These are phyloP conservation scores for Raja brachyura DNA, from an alignment of 2,113 vertebrate species.

Conservation along the genomic window DNA sequence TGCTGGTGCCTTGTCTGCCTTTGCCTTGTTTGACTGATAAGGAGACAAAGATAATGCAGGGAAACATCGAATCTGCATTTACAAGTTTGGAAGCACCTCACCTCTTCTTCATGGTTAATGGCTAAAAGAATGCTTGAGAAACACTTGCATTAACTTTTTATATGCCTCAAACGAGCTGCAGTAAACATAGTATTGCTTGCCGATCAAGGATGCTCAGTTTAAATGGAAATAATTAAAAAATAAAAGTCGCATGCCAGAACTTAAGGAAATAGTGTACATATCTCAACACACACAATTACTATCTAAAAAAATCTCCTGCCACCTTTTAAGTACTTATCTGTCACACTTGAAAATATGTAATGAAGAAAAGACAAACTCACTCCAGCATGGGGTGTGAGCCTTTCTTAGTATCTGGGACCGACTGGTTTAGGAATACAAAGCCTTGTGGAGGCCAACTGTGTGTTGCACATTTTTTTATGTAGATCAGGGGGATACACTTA, in stretches of 20 bases:
- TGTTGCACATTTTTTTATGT: background rate
- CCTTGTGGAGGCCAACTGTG: background rate
- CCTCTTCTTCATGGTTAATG: background rate
- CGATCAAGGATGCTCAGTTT: background rate
- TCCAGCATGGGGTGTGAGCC: background rate
- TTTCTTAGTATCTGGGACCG: background rate
- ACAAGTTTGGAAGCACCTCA: background rate
- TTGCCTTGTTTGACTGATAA: background rate
- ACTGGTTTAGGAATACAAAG: background rate
- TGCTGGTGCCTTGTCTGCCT: too few relatives aligned
- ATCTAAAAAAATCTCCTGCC: background rate
- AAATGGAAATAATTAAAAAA: background rate
- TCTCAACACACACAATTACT: background rate
- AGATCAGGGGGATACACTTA: background rate
- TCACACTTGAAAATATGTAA: background rate
- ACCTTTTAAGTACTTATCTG: background rate
- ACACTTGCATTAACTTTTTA: background rate
- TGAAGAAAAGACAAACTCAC: background rate
- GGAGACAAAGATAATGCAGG: background rate
- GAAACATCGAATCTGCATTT: background rate
- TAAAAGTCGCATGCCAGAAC: background rate
- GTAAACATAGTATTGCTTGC: background rate
- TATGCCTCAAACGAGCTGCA: background rate
- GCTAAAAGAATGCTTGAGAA: background rate
- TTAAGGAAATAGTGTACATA: background rate